These are phyloP conservation scores for Cariama cristata DNA, from an alignment of 2,113 vertebrate genomes.

Conservation along the genomic window DNA sequence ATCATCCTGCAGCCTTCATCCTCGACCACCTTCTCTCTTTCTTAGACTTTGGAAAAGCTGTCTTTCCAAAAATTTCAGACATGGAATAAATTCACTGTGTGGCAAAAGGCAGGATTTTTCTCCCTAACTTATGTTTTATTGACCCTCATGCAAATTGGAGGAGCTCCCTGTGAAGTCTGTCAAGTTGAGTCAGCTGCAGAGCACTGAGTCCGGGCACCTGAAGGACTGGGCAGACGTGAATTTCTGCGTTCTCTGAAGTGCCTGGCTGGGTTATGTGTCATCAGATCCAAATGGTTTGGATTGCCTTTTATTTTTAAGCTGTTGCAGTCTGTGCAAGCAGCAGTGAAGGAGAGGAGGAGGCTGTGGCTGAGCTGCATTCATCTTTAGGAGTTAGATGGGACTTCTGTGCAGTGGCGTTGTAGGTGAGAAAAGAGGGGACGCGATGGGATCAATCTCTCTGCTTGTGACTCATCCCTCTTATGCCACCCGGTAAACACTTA, in stretches of 20 bases:
- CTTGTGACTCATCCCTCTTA: not conserved
- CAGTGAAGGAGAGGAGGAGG: not conserved
- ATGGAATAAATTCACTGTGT: not conserved
- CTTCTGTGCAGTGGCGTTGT: not conserved
- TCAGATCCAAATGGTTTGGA: not conserved
- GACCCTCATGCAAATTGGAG: not conserved
- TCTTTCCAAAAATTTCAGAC: not conserved
- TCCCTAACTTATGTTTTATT: not conserved
- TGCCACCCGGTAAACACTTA: not conserved
- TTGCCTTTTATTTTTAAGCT: not conserved
- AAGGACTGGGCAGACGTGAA: accelerated
- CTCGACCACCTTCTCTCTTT: not conserved
- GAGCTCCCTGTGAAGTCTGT: not conserved
- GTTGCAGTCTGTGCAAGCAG: not conserved
- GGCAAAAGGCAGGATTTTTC: not conserved
- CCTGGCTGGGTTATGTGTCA: not conserved
- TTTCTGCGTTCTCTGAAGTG: not conserved
- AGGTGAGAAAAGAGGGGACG: not conserved
- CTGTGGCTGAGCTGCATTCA: not conserved
- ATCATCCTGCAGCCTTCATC: not conserved
- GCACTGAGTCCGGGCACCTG: not conserved
- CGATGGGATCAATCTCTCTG: not conserved
- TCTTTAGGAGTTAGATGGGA: not conserved
- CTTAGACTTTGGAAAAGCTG: not conserved
- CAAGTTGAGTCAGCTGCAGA: not conserved